Conservation (phyloP, 2,113 vertebrate genomes). For the Oreochromis aureus region DNA sequence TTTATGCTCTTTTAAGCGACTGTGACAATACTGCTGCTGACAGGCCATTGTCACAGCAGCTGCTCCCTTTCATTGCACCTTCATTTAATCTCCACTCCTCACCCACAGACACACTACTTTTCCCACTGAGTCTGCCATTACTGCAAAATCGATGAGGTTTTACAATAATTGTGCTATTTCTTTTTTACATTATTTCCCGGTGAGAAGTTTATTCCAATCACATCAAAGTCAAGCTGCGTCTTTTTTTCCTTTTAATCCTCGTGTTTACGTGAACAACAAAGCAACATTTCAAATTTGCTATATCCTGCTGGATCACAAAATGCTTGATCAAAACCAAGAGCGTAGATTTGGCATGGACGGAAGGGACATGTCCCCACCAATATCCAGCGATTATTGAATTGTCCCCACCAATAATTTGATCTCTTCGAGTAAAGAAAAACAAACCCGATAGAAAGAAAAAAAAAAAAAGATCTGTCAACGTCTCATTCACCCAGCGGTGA, state of each 20-base stretch:
- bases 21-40: neutral
- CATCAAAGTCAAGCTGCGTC: neutral
- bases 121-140: neutral
- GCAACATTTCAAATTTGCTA: neutral
- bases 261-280: neutral
- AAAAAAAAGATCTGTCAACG: no score
- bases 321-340: neutral
- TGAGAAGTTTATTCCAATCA: neutral
- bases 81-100: constrained; percentile 22
- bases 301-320: neutral
- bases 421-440: no score
- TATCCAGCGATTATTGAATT: no score
- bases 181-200: neutral
- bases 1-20: constrained; percentile 12
- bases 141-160: neutral
- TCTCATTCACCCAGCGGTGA: no score
- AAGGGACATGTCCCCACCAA: no score
- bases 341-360: no score
- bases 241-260: neutral
- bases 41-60: constrained; percentile 25
- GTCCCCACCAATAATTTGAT: no score
- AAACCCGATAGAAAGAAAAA: no score
- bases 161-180: neutral
- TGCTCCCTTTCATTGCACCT: neutral
- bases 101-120: neutral